Base-by-base conservation (phyloP, 2,888 invertebrate genomes). In the Phrixothrix hirtus region DNA sequence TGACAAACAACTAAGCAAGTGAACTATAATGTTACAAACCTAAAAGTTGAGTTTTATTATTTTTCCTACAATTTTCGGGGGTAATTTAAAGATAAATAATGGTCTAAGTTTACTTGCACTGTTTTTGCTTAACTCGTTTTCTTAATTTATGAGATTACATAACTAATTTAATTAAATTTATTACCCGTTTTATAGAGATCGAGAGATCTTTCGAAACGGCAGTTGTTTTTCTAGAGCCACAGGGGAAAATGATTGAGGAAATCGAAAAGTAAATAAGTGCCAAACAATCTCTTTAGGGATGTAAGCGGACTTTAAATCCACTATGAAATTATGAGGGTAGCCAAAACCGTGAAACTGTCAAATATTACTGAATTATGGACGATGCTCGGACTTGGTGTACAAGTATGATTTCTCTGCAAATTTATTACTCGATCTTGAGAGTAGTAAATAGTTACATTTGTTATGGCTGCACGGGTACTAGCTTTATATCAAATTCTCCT, bases 281-380 rank as follows among this genome's bases (percentile, higher is more conserved):
- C 47, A 43, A 43, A 43, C 42, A 42, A 59, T 55, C 55, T 50
- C 55, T 29, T 42, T 43, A 37, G 43, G 32, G 38, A 57, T 55
- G 55, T 54, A 61, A 58, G 58, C 58, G 56, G 55, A 58, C 59
- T 59, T 59, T 55, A 60, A 60, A 60, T 58, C 57, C 49, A 55
- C 47, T 58, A 58, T 58, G 46, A 57, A 61, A 55, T 60, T 60
- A 60, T 55, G 57, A 45, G 57, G 57, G 57, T 48, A 55, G 59
- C 53, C 49, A 43, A 38, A 57, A 51, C 58, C 46, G 57, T 57
- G 60, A 61, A 61, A 58, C 58, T 60, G 61, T 61, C 61, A 60
- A 61, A 61, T 58, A 47, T 47, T 27, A 36, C 38, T 61, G 50
- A 61, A 61, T 58, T 61, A 61, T 60, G 51, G 50, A 44, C 54